phyloP scores from a whole-genome alignment of 2,113 vertebrate species.

The Micromys minutus region DNA sequence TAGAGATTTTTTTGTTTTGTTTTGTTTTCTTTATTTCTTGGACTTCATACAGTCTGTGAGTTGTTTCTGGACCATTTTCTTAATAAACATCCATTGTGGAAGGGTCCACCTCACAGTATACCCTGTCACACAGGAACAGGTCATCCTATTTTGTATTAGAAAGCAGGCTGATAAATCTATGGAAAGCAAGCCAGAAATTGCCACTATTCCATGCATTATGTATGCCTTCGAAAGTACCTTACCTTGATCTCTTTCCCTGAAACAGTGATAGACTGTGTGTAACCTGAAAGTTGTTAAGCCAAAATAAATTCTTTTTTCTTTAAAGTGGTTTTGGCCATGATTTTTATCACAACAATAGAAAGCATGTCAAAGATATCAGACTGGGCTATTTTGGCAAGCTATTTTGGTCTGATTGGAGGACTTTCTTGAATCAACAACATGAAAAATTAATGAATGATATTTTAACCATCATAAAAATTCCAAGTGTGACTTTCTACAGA shows the following conservation, averaged over 20 bases:
- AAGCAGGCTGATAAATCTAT: neutral
- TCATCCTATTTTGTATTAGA: neutral
- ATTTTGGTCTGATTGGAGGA: neutral
- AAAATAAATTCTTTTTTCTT: neutral
- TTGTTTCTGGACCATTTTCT: no score
- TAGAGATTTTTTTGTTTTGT: no score
- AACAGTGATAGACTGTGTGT: neutral
- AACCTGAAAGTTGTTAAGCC: neutral
- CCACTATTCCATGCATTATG: neutral
- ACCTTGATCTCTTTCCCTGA: neutral
- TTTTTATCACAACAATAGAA: neutral
- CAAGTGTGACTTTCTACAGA: conserved; percentile 40
- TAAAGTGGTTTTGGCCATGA: neutral
- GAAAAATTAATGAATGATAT: no score
- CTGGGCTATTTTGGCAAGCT: neutral
- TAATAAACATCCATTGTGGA: neutral
- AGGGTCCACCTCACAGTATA: no score
- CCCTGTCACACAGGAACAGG: no score
- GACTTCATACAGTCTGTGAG: no score
- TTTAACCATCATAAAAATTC: neutral
- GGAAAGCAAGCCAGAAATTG: neutral
- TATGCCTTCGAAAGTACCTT: neutral
- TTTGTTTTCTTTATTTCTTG: no score
- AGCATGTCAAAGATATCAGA: neutral
- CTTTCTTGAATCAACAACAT: neutral